A percentile compares a stretch with the other conserved stretches of the same genome.
These are phyloP conservation scores for Drosophila maculinotata DNA, from an alignment of 2,888 invertebrate genomes.

Conservation along the genomic window DNA sequence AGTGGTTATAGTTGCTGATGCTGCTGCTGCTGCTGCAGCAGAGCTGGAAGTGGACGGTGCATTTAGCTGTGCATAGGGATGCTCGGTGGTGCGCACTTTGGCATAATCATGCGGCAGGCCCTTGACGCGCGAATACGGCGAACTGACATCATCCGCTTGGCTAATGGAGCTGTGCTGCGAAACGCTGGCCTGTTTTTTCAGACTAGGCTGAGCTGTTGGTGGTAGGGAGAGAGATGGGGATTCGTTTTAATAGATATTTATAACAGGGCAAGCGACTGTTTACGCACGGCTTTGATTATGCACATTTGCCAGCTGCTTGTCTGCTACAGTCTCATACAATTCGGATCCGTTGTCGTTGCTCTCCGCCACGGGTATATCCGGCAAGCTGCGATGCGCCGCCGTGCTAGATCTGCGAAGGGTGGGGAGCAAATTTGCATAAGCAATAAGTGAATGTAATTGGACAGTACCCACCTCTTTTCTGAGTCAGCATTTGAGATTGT, in stretches of 20 bases:
- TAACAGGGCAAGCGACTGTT: background rate
- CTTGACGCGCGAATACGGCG: slow-evolving; percentile 89
- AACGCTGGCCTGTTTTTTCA: slow-evolving; percentile 86
- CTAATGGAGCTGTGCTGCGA: slow-evolving; percentile 88
- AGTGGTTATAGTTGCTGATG: slow-evolving; percentile 54
- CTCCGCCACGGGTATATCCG: slow-evolving; percentile 92
- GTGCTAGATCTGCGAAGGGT: slow-evolving; percentile 82
- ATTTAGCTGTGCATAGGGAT: slow-evolving; percentile 85
- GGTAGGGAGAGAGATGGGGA: background rate
- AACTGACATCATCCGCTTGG: slow-evolving; percentile 87
- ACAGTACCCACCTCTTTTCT: slow-evolving; percentile 77
- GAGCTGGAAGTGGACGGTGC: slow-evolving; percentile 79
- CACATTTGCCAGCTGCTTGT: slow-evolving; percentile 85
- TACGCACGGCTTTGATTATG: slow-evolving; percentile 84
- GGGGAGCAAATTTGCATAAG: background rate
- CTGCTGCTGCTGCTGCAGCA: slow-evolving; percentile 54
- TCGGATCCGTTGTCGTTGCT: slow-evolving; percentile 92
- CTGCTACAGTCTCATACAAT: slow-evolving; percentile 93
- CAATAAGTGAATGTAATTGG: slow-evolving; percentile 5
- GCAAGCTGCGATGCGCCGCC: slow-evolving; percentile 90
- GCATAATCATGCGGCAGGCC: slow-evolving; percentile 89
- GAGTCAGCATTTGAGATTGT: slow-evolving; percentile 84
- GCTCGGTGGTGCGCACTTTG: slow-evolving; percentile 85
- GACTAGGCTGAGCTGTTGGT: slow-evolving; percentile 79
- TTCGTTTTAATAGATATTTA: background rate